These are phyloP conservation scores for Chloropsis hardwickii DNA, from an alignment of 2,113 vertebrate species.

Conservation along the genomic window DNA sequence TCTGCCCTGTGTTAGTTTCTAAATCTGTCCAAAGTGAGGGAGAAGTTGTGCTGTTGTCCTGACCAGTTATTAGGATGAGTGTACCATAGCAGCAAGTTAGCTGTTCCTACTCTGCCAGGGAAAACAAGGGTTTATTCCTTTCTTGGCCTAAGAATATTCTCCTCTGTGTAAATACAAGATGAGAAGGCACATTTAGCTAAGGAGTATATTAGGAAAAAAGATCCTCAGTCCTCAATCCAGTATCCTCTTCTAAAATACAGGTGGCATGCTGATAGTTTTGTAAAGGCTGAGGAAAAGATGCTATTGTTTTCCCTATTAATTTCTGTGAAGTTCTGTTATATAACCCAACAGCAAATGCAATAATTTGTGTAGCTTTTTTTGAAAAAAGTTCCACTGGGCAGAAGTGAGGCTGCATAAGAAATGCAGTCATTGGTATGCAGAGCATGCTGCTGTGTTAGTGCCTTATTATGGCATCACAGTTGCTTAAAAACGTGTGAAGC, in stretches of 20 bases:
- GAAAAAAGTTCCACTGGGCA: background rate
- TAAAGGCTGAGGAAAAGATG: background rate
- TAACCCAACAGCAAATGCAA: background rate
- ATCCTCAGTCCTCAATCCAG: background rate
- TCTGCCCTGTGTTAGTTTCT: background rate
- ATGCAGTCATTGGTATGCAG: background rate
- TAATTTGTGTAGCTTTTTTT: slow-evolving; percentile 4
- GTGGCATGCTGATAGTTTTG: background rate
- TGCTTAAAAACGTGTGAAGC: slow-evolving; percentile 1
- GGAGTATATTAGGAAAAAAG: background rate
- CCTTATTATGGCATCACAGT: background rate
- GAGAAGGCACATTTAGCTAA: background rate
- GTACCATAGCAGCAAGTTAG: background rate
- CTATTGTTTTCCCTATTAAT: background rate
- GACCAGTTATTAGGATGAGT: background rate
- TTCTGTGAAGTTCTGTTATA: background rate
- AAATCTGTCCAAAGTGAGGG: background rate
- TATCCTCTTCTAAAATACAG: background rate
- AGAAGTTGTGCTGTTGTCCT: background rate
- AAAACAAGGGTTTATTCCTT: background rate
- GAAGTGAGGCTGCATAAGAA: slow-evolving; percentile 16
- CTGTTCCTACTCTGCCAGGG: background rate
- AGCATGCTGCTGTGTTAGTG: background rate
- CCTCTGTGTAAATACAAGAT: background rate
- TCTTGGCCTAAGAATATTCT: background rate